Percentiles rank a stretch among this genome's conserved stretches.
Evolutionary conservation across 2,888 invertebrate genomes (phyloP).

Genomic region (Abrostola triplasia): DNA sequence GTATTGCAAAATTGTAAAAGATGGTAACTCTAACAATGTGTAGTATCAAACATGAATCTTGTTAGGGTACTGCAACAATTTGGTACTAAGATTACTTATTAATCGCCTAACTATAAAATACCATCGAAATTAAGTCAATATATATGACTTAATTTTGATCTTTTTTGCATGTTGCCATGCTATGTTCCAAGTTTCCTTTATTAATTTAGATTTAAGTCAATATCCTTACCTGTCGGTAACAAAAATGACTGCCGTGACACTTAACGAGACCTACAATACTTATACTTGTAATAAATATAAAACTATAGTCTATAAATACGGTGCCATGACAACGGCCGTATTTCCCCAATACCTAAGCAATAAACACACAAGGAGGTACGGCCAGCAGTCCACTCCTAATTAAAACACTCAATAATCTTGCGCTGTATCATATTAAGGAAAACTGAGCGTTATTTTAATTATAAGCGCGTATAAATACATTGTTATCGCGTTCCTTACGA

Average conservation of each 20-base stretch:
- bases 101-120: too few species aligned
- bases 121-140: too few species aligned
- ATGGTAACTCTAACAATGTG: too few species aligned
- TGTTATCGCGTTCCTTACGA: conserved; percentile 41
- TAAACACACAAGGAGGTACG: conserved; percentile 28
- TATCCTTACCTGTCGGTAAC: too few species aligned
- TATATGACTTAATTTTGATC: too few species aligned
- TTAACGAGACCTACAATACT: not conserved
- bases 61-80: too few species aligned
- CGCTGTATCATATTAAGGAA: conserved; percentile 44
- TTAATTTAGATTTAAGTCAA: too few species aligned
- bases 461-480: conserved; percentile 24
- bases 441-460: conserved; percentile 27
- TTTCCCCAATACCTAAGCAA: conserved; percentile 39
- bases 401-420: conserved; percentile 50
- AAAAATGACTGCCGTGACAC: not conserved
- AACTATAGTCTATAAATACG: conserved; percentile 19
- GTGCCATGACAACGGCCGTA: conserved; percentile 15
- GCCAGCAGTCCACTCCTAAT: conserved; percentile 40
- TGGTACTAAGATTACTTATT: too few species aligned
- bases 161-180: too few species aligned
- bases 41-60: too few species aligned
- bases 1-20: too few species aligned
- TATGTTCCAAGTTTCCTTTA: too few species aligned
- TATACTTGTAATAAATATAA: not conserved